Conservation (phyloP, 1,140 invertebrate genomes). For the Cyclargus thomasi region DNA sequence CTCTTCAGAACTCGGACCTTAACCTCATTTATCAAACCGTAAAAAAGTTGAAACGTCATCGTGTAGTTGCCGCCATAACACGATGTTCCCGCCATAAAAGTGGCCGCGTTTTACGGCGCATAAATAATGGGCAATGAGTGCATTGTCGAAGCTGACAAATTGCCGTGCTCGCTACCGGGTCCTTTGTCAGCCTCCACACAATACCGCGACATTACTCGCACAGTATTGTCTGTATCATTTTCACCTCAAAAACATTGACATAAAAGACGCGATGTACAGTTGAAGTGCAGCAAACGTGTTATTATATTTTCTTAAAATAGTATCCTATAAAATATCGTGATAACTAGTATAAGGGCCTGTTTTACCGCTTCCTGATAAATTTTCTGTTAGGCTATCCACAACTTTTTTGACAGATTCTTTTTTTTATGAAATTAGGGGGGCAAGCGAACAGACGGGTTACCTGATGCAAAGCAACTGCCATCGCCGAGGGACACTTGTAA, state of each 20-base stretch:
- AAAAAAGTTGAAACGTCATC: conserved; percentile 57
- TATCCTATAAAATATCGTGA: no score
- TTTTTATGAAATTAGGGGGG: no score
- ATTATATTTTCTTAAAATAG: no score
- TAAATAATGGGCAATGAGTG: conserved; percentile 74
- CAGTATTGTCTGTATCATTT: conserved; percentile 64
- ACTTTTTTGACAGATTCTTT: no score
- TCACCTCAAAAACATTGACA: conserved; percentile 39
- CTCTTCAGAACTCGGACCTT: neutral
- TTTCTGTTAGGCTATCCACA: no score
- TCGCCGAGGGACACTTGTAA: no score
- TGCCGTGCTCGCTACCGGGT: conserved; percentile 61
- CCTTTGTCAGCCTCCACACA: conserved; percentile 53
- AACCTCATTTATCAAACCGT: conserved; percentile 9
- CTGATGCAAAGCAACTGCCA: no score
- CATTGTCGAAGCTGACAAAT: conserved; percentile 73
- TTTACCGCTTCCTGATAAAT: no score
- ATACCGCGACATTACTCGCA: conserved; percentile 48
- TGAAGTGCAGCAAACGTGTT: no score
- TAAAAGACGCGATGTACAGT: neutral
- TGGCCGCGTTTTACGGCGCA: conserved; percentile 57
- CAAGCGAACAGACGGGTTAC: no score
- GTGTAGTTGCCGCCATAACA: conserved; percentile 48
- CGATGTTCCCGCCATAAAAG: conserved; percentile 68
- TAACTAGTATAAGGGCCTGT: no score